A percentile compares a stretch with the other conserved stretches of the same genome.
Conservation (phyloP, 2,113 vertebrate genomes). For the Lipophrys pholis region DNA sequence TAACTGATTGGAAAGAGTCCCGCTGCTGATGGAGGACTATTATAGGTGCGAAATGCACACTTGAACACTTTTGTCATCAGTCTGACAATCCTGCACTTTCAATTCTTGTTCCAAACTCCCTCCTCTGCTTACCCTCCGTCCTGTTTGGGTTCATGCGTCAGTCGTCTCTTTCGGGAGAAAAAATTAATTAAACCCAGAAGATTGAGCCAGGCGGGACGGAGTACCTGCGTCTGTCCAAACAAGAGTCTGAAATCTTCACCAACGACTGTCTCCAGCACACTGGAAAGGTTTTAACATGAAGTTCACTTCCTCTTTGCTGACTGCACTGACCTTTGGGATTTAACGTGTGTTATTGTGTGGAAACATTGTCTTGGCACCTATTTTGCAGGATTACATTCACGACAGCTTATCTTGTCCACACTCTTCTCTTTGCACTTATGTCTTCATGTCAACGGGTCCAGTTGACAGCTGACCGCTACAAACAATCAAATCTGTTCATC, state of each 20-base stretch:
- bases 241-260: constrained; percentile 80
- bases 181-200: constrained; percentile 87
- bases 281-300: constrained; percentile 83
- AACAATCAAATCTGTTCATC: constrained; percentile 81
- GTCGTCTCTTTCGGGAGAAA: too few relatives aligned
- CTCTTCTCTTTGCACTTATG: not conserved
- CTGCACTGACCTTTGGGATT: too few relatives aligned
- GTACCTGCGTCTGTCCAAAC: constrained; percentile 85
- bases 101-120: too few relatives aligned
- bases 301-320: not conserved
- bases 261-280: constrained; percentile 85
- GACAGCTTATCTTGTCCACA: not conserved
- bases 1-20: constrained; percentile 85
- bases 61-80: not conserved
- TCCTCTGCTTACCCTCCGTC: too few relatives aligned
- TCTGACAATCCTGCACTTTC: too few relatives aligned
- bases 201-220: constrained; percentile 88
- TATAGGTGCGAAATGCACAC: constrained; percentile 83
- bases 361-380: too few relatives aligned
- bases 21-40: constrained; percentile 85
- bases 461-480: constrained; percentile 85
- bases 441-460: constrained; percentile 40
- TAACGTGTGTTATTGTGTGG: too few relatives aligned
- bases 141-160: not conserved
- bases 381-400: too few relatives aligned